These are phyloP conservation scores for Tupiocoris notatus DNA, from an alignment of 2,888 invertebrate species.

Conservation along the genomic window DNA sequence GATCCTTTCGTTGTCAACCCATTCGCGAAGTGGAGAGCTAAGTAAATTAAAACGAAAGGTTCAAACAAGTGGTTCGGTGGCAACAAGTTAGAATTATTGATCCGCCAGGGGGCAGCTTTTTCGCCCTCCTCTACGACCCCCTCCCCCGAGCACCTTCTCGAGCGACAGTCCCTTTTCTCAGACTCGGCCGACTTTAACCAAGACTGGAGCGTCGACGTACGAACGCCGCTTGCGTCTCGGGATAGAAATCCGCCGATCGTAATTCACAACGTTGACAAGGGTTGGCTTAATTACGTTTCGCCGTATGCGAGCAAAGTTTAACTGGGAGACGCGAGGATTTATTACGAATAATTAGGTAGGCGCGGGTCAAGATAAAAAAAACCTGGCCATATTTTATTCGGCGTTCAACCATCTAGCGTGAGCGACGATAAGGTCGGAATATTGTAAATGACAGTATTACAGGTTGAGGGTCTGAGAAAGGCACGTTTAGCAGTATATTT, in stretches of 20 bases:
- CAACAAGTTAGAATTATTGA: conserved; percentile 42
- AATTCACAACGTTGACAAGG: no score
- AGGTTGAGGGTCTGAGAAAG: no score
- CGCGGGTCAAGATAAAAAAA: no score
- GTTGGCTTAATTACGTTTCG: no score
- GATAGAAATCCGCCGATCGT: neutral
- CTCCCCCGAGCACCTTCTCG: neutral
- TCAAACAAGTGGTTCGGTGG: conserved; percentile 39
- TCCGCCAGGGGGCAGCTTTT: conserved; percentile 19
- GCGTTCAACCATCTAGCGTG: no score
- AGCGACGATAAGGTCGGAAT: no score
- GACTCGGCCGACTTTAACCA: neutral
- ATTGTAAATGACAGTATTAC: no score
- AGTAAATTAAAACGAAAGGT: conserved; percentile 35
- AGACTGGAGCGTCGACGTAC: conserved; percentile 1
- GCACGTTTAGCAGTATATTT: no score
- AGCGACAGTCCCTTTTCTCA: conserved; percentile 3
- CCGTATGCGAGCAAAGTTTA: no score
- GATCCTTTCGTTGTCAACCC: neutral
- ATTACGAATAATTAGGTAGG: no score
- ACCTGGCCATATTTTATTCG: no score
- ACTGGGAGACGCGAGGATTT: no score
- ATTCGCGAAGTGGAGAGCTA: conserved; percentile 1
- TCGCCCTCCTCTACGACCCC: neutral
- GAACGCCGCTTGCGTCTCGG: conserved; percentile 21